phyloP scores from a whole-genome alignment of 2,797 vertebrate genomes.

The Pangasius sanitwongsei region DNA sequence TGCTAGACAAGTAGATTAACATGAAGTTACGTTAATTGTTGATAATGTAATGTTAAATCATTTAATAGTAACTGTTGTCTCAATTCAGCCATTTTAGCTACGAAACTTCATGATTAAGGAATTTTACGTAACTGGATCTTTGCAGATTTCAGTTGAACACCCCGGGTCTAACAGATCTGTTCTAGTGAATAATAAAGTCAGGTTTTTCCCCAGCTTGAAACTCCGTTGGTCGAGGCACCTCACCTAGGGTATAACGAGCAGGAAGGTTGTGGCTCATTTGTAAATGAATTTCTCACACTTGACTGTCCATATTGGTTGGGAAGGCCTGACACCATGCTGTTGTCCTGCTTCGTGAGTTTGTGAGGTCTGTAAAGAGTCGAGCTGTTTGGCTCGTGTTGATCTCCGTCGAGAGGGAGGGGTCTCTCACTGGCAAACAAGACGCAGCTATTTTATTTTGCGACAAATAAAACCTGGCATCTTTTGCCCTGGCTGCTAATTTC shows the following conservation, averaged over 20 bases:
- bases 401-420: conserved; percentile 49
- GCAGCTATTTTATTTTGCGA: conserved; percentile 56
- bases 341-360: conserved; percentile 64
- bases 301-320: conserved; percentile 71
- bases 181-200: not conserved
- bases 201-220: not conserved
- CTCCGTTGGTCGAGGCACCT: conserved; percentile 50
- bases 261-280: conserved; percentile 66
- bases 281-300: conserved; percentile 58
- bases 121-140: not conserved
- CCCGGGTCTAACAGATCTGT: not conserved
- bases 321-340: conserved; percentile 65
- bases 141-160: not conserved
- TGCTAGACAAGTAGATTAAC: not conserved
- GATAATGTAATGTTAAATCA: not conserved
- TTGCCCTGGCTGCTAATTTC: conserved; percentile 40
- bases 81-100: not conserved
- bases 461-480: conserved; percentile 52
- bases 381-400: conserved; percentile 53
- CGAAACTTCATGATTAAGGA: not conserved
- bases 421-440: conserved; percentile 60
- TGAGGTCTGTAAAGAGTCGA: conserved; percentile 66
- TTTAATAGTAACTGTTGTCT: not conserved
- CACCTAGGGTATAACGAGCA: conserved; percentile 72
- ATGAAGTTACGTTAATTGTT: too few relatives aligned